Conservation (phyloP, 1,140 invertebrate species). For the Aphis craccivora region DNA sequence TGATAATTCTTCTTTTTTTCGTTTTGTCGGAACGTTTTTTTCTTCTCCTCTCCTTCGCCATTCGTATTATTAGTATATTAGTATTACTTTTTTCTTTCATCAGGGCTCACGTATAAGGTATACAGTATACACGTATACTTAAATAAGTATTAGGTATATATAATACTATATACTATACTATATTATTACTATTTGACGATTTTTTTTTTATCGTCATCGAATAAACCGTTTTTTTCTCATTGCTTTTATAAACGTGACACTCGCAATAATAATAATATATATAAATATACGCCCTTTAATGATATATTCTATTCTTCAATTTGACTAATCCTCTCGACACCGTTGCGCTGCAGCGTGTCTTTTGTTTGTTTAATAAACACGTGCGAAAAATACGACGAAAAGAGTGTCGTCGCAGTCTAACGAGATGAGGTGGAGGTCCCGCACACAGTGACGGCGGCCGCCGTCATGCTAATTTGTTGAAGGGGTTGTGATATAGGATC, state of each 20-base stretch:
- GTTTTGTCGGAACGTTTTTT: background rate
- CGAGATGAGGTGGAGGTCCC: background rate
- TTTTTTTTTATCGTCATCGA: background rate
- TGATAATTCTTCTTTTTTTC: conserved; percentile 37
- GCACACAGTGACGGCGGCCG: background rate
- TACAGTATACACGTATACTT: background rate
- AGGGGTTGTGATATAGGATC: conserved; percentile 33
- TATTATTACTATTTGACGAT: background rate
- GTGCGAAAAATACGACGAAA: background rate
- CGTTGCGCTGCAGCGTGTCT: background rate
- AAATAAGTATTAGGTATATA: background rate
- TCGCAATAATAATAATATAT: background rate
- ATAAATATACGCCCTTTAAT: background rate
- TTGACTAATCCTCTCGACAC: conserved; percentile 24
- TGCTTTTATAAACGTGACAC: background rate
- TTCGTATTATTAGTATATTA: background rate
- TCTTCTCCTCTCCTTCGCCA: background rate
- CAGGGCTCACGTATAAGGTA: background rate
- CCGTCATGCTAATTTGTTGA: conserved; percentile 49
- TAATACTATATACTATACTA: background rate
- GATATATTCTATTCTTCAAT: background rate
- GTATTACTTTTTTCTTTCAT: conserved; percentile 29
- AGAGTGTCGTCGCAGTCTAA: background rate
- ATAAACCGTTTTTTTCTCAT: background rate
- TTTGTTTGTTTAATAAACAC: conserved; percentile 38